phyloP scores from a whole-genome alignment of 2,797 vertebrate species.

The Danionella dracula region DNA sequence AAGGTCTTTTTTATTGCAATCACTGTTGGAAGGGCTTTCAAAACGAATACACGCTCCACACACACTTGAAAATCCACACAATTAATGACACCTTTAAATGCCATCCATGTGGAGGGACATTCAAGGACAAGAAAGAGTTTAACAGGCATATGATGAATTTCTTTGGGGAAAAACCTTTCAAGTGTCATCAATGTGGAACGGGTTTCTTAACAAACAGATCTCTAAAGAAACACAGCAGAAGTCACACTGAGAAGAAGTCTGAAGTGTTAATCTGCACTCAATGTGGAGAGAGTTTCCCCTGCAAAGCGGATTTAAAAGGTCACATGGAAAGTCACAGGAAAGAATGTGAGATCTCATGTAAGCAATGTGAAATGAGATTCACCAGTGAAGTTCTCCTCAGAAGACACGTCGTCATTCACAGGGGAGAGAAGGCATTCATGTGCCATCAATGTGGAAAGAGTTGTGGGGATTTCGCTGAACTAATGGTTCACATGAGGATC shows the following conservation, averaged over 20 bases:
- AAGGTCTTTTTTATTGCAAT: background rate
- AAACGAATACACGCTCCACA: background rate
- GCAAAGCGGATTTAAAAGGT: background rate
- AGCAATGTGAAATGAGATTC: background rate
- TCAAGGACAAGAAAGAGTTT: too few relatives aligned
- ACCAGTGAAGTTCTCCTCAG: constrained; percentile 1
- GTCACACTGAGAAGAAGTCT: too few relatives aligned
- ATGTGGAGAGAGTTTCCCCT: too few relatives aligned
- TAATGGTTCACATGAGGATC: constrained; percentile 5
- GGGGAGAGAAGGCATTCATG: background rate
- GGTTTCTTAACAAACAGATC: too few relatives aligned
- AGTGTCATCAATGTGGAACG: constrained; percentile 6
- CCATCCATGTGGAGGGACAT: too few relatives aligned
- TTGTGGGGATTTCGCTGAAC: background rate
- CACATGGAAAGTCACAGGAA: background rate
- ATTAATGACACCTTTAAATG: too few relatives aligned
- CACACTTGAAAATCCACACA: constrained; percentile 1
- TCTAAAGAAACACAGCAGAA: too few relatives aligned
- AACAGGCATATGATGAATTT: too few relatives aligned
- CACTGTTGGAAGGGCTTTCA: constrained; percentile 5
- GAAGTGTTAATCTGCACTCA: too few relatives aligned
- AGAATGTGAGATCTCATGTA: background rate
- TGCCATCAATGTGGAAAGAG: constrained; percentile 4
- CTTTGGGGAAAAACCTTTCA: background rate
- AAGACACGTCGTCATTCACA: background rate